Base-by-base conservation (phyloP, 2,888 invertebrate species). In the Temnothorax unifasciatus region DNA sequence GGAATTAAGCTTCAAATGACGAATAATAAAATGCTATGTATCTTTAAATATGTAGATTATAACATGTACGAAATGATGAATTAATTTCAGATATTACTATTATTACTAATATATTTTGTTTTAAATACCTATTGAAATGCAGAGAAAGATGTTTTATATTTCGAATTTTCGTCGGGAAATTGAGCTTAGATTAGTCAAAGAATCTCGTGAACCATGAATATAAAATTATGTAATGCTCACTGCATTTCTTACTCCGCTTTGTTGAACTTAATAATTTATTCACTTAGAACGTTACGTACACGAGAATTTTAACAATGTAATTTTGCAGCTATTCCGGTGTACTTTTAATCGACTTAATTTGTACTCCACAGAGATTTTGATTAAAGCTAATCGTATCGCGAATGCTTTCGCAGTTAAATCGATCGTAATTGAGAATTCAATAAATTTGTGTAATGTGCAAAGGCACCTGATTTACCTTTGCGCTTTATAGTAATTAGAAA, bases 321-420 rank as follows among this genome's bases (percentile, higher is more conserved):
- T 79, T 77, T 77, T 69, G 44, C 29, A 68, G 5, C 21, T 57
- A 34, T 79, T 57, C 21, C 3, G 15, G 3, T 44, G 47, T 34
- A 77, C n/a, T 54, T 44, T 69, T 77, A 69, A 77, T 44, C n/a
- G n/a, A 25, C 66, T 47, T 61, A 52, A 41, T 41, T 11, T 52
- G 38, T 76, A 69, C 77, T 83, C 76, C 6, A 25, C 3, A 41
- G 21, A 82, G 44, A 69, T 85, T 89, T 85, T 88, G 8, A 89
- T 69, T 79, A 66, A 18, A 34, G 18, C 44, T 38, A 57, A 57
- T 79, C 13, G 54, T 15, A 15, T 29, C 41, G 13, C 3, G 44
- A 57, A 44, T 21, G 15, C 25, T 83, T 57, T 13, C 34, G 54
- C 44, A 75, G 61, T 76, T 38, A 38, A 50, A 54, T 50, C 13